phyloP scores from a whole-genome alignment of 2,888 invertebrate species.

The Congeria kusceri region DNA sequence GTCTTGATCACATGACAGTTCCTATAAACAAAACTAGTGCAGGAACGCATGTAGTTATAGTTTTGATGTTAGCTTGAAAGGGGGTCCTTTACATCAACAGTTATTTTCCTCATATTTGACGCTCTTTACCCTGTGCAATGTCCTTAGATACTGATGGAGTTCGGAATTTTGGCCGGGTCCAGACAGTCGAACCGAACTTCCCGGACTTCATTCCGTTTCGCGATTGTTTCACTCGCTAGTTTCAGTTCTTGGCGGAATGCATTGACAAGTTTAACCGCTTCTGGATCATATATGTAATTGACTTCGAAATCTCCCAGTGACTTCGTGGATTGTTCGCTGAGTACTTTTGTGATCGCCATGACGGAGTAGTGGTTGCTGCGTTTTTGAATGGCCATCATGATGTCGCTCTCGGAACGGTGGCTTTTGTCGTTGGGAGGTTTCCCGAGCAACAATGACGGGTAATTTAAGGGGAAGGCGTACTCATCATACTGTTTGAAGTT shows the following conservation, averaged over 20 bases:
- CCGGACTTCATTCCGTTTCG: constrained; percentile 77
- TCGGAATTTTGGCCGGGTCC: constrained; percentile 84
- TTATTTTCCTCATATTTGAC: too few species aligned
- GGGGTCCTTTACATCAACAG: too few species aligned
- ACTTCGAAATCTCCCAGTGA: constrained; percentile 84
- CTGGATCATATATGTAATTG: constrained; percentile 82
- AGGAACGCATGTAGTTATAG: too few species aligned
- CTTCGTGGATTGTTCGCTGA: constrained; percentile 81
- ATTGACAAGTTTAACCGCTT: constrained; percentile 44
- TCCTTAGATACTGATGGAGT: constrained; percentile 81
- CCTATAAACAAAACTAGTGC: too few species aligned
- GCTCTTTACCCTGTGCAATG: too few species aligned
- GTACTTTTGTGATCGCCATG: constrained; percentile 83
- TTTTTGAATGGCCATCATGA: constrained; percentile 78
- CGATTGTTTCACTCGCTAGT: constrained; percentile 78
- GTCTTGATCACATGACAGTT: too few species aligned
- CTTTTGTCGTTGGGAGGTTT: constrained; percentile 68
- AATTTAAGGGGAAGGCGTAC: constrained; percentile 74
- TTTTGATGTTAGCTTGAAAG: too few species aligned
- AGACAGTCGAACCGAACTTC: constrained; percentile 80
- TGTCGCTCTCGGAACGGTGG: constrained; percentile 73
- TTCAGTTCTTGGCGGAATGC: constrained; percentile 80
- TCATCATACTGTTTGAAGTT: constrained; percentile 75
- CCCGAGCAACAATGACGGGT: constrained; percentile 68
- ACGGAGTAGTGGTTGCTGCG: constrained; percentile 78